A percentile compares a stretch with the other conserved stretches of the same genome.
Conservation (phyloP, 2,888 invertebrate species). For the Callyntrura sp. region DNA sequence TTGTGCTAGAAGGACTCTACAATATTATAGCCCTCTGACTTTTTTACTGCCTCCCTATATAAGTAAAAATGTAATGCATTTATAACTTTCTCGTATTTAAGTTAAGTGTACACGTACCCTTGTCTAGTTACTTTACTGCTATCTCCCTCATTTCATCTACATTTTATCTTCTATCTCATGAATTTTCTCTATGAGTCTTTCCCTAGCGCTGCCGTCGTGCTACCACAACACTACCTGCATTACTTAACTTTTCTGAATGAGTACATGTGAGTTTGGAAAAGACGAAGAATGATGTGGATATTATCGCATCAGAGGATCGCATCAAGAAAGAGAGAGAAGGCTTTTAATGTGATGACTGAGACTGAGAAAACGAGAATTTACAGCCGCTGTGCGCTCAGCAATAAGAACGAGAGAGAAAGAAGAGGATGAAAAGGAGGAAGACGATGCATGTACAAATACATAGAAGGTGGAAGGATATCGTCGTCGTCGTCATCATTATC, state of each 20-base stretch:
- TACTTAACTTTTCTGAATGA: constrained; percentile 56
- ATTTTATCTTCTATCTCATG: constrained; percentile 63
- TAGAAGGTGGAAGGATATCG: constrained; percentile 55
- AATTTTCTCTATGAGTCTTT: constrained; percentile 71
- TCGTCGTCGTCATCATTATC: too few relatives aligned
- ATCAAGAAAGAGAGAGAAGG: constrained; percentile 53
- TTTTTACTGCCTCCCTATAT: neutral
- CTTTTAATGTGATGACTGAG: constrained; percentile 70
- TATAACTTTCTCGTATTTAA: constrained; percentile 59
- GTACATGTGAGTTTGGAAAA: constrained; percentile 43
- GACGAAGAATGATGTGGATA: constrained; percentile 72
- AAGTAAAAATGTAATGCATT: constrained; percentile 59
- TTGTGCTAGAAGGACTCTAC: constrained; percentile 14
- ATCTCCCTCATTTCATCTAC: constrained; percentile 59
- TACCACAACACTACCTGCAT: constrained; percentile 13
- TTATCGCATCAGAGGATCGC: constrained; percentile 65
- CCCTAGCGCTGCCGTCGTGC: constrained; percentile 49
- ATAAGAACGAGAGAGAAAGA: constrained; percentile 44
- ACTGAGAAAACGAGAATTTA: constrained; percentile 73
- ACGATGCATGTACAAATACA: too few relatives aligned
- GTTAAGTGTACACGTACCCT: constrained; percentile 52
- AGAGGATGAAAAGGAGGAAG: constrained; percentile 14
- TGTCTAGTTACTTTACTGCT: constrained; percentile 53
- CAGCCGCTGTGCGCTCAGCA: constrained; percentile 61
- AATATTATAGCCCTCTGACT: constrained; percentile 20